Evolutionary conservation across 1,140 invertebrate species (phyloP), one percentile per base, ranked within the genome.

Genomic region (Diprion similis): DNA sequence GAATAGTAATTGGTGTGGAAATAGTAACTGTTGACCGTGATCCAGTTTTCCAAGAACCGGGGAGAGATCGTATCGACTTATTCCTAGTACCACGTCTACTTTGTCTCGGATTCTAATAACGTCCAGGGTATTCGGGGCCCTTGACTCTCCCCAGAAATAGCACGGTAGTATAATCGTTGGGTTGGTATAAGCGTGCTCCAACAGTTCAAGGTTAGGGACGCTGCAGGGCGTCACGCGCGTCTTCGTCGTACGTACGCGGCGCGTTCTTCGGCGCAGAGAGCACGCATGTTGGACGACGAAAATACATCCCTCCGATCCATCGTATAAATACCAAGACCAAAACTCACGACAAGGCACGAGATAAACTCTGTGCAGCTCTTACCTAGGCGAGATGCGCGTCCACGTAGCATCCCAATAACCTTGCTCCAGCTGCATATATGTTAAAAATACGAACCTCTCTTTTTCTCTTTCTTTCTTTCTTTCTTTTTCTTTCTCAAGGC

Each of bases 201-300:
- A 80, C 82, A 81, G 84, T 85, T 85, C 84, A 85, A 85, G 84
- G 84, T 85, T 85, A 84, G 78, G 79, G 78, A 73, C 79, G 76
- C 74, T 70, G 77, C 76, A 37, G 24, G 24, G 78, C 68, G 70
- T 64, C 69, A 11, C 0, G 78, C 78, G 77, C 72, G 74, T 77
- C 59, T 75, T 73, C 71, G 71, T 79, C 59, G 76, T 73, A 66
- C 75, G 75, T 74, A 72, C 77, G 77, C 74, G 76, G 59, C 17
- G 59, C 59, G 76, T 77, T 73, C 71, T 37, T 37, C 24, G 24
- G 6, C 24, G 24, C 24, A 37, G 2, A 37, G 2, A 37, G 24
- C 24, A 37, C 24, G 24, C 24, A 37, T 37, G 24, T 37, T 37
- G 75, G 71, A 70, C 17, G 79, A 79, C 80, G 76, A 70, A 83